Evolutionary conservation across 2,797 vertebrate species (phyloP).

Genomic region (Ibycter americanus): DNA sequence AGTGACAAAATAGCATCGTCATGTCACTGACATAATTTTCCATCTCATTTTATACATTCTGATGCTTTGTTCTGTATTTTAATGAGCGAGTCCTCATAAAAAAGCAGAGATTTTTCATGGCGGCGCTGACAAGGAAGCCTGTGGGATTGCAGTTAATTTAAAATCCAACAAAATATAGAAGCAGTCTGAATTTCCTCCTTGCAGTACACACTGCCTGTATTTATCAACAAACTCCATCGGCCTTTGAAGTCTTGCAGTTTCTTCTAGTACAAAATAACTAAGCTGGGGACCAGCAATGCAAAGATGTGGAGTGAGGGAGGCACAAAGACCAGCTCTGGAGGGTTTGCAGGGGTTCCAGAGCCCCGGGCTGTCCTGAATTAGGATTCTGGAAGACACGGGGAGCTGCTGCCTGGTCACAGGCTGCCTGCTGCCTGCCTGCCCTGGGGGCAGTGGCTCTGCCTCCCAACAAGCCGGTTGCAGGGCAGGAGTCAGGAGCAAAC

Average conservation of each 20-base stretch:
- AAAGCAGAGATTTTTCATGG: neutral
- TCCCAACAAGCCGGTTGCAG: rapidly evolving
- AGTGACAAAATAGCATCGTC: neutral
- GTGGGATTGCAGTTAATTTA: neutral
- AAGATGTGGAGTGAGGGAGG: rapidly evolving
- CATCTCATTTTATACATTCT: neutral
- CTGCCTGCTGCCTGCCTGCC: neutral
- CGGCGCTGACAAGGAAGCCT: neutral
- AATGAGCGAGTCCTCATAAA: neutral
- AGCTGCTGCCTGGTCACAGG: neutral
- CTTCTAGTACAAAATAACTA: neutral
- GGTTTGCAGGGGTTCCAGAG: neutral
- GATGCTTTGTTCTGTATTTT: neutral
- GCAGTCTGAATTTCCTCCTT: neutral
- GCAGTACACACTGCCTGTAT: neutral
- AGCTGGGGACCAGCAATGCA: neutral
- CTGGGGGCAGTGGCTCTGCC: neutral
- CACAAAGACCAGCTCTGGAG: neutral
- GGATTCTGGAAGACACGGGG: neutral
- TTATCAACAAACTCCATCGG: neutral
- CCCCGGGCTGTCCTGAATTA: neutral
- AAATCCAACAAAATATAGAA: neutral
- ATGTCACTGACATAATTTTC: neutral
- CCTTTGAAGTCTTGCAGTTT: neutral
- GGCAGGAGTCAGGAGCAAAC: neutral